phyloP scores from a whole-genome alignment of 1,140 invertebrate genomes.

The Drosophila elegans region DNA sequence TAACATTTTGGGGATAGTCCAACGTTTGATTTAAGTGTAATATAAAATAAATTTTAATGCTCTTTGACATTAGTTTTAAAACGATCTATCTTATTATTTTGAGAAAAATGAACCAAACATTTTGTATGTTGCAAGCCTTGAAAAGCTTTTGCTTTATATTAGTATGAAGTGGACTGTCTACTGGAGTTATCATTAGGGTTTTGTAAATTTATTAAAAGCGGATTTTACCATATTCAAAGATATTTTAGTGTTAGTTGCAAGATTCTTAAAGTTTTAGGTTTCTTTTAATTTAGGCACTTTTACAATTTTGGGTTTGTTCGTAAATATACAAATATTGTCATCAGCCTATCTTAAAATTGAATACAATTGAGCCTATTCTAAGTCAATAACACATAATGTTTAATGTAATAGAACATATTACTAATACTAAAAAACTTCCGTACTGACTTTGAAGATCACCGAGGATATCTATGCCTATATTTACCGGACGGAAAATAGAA shows the following conservation, averaged over 20 bases:
- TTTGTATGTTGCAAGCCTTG: neutral
- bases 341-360: slow-evolving; percentile 15
- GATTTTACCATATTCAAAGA: slow-evolving; percentile 2
- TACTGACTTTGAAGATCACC: neutral
- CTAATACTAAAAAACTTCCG: slow-evolving; percentile 1
- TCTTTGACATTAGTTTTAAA: neutral
- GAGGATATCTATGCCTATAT: slow-evolving; percentile 6
- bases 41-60: neutral
- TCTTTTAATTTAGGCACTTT: slow-evolving; percentile 60
- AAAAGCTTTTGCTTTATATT: neutral
- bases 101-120: neutral
- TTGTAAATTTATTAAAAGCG: slow-evolving; percentile 5
- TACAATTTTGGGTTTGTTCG: slow-evolving; percentile 41
- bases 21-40: neutral
- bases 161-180: neutral
- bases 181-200: neutral
- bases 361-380: slow-evolving; percentile 28
- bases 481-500: slow-evolving; percentile 32
- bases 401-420: slow-evolving; percentile 1
- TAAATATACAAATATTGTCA: slow-evolving; percentile 41
- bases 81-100: neutral
- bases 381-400: neutral
- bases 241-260: neutral
- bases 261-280: slow-evolving; percentile 28
- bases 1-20: neutral